A percentile compares a stretch with the other conserved stretches of the same genome.
phyloP scores from a whole-genome alignment of 1,140 invertebrate genomes.

The Pogonomyrmex californicus region DNA sequence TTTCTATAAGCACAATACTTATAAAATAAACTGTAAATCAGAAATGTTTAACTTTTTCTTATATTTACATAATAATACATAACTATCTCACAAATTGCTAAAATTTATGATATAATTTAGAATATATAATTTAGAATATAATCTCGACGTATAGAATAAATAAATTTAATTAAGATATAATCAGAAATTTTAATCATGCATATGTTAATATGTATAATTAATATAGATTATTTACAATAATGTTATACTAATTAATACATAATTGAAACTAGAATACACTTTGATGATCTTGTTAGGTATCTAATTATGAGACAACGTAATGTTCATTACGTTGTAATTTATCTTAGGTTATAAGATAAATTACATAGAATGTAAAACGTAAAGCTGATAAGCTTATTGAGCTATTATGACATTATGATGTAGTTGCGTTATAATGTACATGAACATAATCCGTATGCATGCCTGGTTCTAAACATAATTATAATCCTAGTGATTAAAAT shows the following conservation, averaged over 20 bases:
- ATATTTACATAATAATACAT: not conserved
- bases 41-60: not conserved
- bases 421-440: not conserved
- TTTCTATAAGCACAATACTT: not conserved
- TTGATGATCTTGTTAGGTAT: not conserved
- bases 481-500: conserved; percentile 45
- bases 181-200: not conserved
- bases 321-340: not conserved
- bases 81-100: too few species aligned
- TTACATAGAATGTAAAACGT: not conserved
- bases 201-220: not conserved
- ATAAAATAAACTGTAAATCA: not conserved
- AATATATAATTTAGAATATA: not conserved
- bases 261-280: not conserved
- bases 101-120: not conserved
- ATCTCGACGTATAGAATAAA: not conserved
- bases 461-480: conserved; percentile 22
- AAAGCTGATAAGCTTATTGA: not conserved
- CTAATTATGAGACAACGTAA: not conserved
- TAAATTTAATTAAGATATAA: not conserved
- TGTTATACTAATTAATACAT: not conserved
- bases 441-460: conserved; percentile 43
- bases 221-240: not conserved
- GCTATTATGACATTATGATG: conserved; percentile 44
- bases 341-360: not conserved